These are phyloP conservation scores for Propithecus perrieri DNA, from an alignment of 2,797 vertebrate genomes.

Conservation along the genomic window DNA sequence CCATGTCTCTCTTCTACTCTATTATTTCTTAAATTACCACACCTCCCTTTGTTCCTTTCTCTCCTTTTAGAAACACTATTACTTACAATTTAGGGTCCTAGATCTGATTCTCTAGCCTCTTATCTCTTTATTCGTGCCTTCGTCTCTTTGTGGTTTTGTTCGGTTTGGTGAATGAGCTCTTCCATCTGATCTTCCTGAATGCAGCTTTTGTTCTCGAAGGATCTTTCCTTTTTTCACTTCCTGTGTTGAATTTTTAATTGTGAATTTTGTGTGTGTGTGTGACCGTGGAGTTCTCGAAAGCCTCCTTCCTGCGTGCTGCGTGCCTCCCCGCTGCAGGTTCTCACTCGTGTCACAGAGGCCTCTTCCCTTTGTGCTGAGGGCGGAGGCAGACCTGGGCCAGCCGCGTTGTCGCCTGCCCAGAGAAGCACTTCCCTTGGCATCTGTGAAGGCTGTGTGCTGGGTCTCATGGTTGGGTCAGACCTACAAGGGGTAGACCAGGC, in stretches of 20 bases:
- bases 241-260: conserved; percentile 21
- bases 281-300: not conserved
- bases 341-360: not conserved
- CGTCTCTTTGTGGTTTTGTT: not conserved
- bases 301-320: not conserved
- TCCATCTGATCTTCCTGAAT: not conserved
- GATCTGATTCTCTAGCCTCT: not conserved
- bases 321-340: not conserved
- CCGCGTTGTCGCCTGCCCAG: not conserved
- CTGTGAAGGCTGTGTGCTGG: not conserved
- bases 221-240: not conserved
- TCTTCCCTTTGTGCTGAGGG: not conserved
- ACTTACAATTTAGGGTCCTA: not conserved
- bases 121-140: not conserved
- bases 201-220: not conserved
- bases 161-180: not conserved
- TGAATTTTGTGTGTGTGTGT: not conserved
- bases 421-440: not conserved
- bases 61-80: not conserved
- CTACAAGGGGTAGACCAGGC: not conserved
- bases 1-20: not conserved
- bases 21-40: not conserved
- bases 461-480: not conserved
- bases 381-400: accelerated
- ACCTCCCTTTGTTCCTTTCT: not conserved